phyloP scores from a whole-genome alignment of 2,113 vertebrate species.

The Dolichallabes microphthalmus region DNA sequence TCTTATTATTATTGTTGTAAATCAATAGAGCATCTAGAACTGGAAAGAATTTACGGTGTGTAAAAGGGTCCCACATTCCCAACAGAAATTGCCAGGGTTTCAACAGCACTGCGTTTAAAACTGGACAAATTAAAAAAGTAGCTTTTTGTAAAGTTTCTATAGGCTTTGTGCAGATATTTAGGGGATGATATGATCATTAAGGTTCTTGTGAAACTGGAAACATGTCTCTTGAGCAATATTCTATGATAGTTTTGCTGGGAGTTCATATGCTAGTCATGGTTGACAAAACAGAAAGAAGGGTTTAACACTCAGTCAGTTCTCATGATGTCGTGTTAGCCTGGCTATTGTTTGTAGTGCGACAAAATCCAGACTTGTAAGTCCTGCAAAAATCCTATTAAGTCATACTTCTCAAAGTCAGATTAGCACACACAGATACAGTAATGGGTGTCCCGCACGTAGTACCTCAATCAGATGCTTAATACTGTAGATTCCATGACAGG shows the following conservation, averaged over 20 bases:
- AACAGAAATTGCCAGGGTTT: not conserved
- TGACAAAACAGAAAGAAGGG: not conserved
- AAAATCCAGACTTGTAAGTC: too few relatives aligned
- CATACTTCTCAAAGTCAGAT: too few relatives aligned
- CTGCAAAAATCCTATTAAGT: too few relatives aligned
- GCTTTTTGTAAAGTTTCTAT: not conserved
- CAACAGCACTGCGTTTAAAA: not conserved
- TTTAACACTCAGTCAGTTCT: not conserved
- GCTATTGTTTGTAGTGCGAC: too few relatives aligned
- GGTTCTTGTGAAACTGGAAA: not conserved
- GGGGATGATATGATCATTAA: not conserved
- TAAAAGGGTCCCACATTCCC: not conserved
- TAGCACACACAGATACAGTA: too few relatives aligned
- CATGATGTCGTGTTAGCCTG: too few relatives aligned
- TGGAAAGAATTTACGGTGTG: not conserved
- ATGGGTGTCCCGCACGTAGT: too few relatives aligned
- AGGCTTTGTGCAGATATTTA: not conserved
- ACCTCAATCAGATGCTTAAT: too few relatives aligned
- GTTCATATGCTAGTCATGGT: not conserved
- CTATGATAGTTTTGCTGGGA: not conserved
- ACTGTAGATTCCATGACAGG: too few relatives aligned
- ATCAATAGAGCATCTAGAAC: not conserved
- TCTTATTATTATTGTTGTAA: not conserved
- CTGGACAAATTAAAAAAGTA: not conserved
- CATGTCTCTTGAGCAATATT: not conserved